phyloP scores from a whole-genome alignment of 53 echinoderm and acorn worm species.

The Paelopatides confundens region DNA sequence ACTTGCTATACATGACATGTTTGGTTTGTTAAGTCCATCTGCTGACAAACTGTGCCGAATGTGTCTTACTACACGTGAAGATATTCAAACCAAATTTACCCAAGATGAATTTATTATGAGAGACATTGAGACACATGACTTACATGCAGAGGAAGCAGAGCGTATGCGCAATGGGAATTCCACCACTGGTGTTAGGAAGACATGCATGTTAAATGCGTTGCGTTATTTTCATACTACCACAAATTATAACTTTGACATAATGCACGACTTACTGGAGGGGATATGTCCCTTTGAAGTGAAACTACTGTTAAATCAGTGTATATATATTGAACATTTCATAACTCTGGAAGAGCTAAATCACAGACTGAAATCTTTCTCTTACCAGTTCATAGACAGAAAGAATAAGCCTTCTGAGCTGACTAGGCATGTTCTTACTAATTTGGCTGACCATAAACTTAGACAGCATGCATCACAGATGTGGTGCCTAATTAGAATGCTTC shows the following conservation, averaged over 20 bases:
- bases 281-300: background rate
- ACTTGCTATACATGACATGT: constrained; percentile 70
- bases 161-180: no score
- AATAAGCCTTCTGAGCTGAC: background rate
- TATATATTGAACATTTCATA: no score
- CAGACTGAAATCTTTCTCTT: background rate
- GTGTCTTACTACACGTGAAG: constrained; percentile 45
- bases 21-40: constrained; percentile 75
- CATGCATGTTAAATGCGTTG: constrained; percentile 42
- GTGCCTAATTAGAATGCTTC: background rate
- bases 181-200: background rate
- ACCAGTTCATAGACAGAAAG: background rate
- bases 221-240: constrained; percentile 61
- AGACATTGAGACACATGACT: no score
- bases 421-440: background rate
- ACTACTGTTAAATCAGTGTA: background rate
- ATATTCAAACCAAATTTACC: constrained; percentile 51
- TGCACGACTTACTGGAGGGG: constrained; percentile 63
- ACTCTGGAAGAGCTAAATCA: background rate
- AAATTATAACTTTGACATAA: constrained; percentile 60
- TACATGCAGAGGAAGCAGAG: no score
- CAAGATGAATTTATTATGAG: constrained; percentile 69
- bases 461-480: constrained; percentile 11
- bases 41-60: constrained; percentile 69
- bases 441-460: background rate